Base-by-base conservation (phyloP, 2,888 invertebrate genomes). In the Epinotia nisella region DNA sequence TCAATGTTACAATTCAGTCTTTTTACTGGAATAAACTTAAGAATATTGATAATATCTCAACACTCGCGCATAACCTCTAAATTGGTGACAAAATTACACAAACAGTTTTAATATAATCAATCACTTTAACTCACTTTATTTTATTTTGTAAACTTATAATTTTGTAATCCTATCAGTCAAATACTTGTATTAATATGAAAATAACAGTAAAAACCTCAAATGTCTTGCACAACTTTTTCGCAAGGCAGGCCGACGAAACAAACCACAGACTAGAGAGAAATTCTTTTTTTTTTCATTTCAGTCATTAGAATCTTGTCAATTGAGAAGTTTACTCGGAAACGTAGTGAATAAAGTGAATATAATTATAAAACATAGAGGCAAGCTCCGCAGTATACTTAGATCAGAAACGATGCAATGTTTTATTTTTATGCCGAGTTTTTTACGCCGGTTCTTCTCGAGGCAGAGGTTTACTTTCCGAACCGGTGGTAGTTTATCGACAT, bases 51-150 rank as follows among this genome's bases (percentile, higher is more conserved):
- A 66, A 56, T 67, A 49, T 60, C 41, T n/a, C 41, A 17, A 65
- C 71, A 53, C 55, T 70, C 60, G 13, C 24, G 62, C 70, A 71
- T 74, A 74, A 74, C 74, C 74, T 74, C 60, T 67, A 74, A 74
- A 39, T 70, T 39, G 19, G n/a, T 71, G 24, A 24, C 13, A 67
- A 21, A 51, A 62, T 49, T 60, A 69, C 59, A 73, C 53, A 53
- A 59, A 69, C 41, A 19, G 53, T 62, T 68, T 41, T 24, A 56
- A 59, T n/a, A 10, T n/a, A 19, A 69, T 2, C 29, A 45, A 45
- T 45, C 55, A 51, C 51, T 51, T 11, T 13, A 58, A 73, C 72
- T 73, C 51, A 73, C 73, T 69, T 67, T 62, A 41, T 58, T 53
- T 64, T 49, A 24, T 15, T 58, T n/a, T 9, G 39, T 41, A 19